These are phyloP conservation scores for Sitobion miscanthi DNA, from an alignment of 1,140 invertebrate species.

Conservation along the genomic window DNA sequence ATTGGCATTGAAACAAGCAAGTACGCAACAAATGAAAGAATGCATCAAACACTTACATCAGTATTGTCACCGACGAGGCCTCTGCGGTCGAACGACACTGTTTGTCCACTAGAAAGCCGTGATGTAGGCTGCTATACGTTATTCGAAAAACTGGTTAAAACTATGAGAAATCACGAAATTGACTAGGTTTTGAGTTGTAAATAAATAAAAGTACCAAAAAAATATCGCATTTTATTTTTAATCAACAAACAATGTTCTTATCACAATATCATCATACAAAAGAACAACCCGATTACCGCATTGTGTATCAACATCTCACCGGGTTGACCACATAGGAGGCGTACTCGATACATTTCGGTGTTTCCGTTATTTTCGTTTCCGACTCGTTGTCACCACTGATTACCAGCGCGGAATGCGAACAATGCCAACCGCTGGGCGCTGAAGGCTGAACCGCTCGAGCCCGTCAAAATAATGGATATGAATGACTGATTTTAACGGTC, in stretches of 20 bases:
- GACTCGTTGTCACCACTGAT: neutral
- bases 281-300: neutral
- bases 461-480: neutral
- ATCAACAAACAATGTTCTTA: conserved; percentile 34
- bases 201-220: neutral
- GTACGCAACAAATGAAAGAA: neutral
- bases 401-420: neutral
- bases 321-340: neutral
- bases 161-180: neutral
- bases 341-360: neutral
- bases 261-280: neutral
- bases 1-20: conserved; percentile 23
- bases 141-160: neutral
- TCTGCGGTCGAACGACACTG: neutral
- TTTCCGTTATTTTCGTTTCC: neutral
- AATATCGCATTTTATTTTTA: neutral
- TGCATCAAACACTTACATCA: neutral
- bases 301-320: neutral
- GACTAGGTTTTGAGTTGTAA: neutral
- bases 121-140: neutral
- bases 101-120: neutral
- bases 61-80: neutral
- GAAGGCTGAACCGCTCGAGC: neutral
- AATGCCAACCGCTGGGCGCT: neutral
- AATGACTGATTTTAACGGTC: neutral